Conservation (phyloP, 2,888 invertebrate genomes). For the Notodonta ziczac region DNA sequence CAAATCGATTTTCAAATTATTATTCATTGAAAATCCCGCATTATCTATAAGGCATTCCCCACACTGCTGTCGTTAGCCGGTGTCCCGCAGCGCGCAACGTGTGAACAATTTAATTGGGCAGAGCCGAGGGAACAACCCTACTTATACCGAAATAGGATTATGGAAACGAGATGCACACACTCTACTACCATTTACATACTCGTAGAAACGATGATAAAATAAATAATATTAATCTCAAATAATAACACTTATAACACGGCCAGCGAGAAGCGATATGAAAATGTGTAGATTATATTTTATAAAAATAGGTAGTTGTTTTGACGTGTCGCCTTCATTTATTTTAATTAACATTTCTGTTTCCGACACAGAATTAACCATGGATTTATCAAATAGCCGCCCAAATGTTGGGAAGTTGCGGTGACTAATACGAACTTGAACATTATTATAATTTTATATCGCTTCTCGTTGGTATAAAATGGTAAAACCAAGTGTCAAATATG, state of each 20-base stretch:
- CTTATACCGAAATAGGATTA: constrained; percentile 52
- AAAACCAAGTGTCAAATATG: constrained; percentile 36
- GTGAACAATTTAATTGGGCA: constrained; percentile 81
- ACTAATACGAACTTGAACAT: no score
- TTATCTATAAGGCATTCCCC: constrained; percentile 46
- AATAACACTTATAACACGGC: constrained; percentile 19
- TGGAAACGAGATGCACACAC: constrained; percentile 44
- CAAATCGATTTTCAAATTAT: constrained; percentile 41
- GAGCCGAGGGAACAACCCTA: constrained; percentile 59
- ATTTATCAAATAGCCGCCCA: no score
- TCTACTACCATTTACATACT: constrained; percentile 36
- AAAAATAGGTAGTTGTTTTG: no score
- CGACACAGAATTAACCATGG: no score
- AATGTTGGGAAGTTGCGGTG: no score
- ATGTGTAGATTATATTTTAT: no score
- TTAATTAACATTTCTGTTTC: no score
- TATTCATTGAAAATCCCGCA: constrained; percentile 50
- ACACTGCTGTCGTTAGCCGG: constrained; percentile 37
- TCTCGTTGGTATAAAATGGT: constrained; percentile 19
- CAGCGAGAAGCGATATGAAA: no score
- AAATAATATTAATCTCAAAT: constrained; percentile 16
- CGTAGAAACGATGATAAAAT: constrained; percentile 12
- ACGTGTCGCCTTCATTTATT: no score
- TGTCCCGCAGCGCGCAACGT: constrained; percentile 74
- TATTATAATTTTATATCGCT: no score